A percentile compares a stretch with the other conserved stretches of the same genome.
These are phyloP conservation scores for Collichthys lucidus DNA, from an alignment of 2,113 vertebrate species.

Conservation along the genomic window DNA sequence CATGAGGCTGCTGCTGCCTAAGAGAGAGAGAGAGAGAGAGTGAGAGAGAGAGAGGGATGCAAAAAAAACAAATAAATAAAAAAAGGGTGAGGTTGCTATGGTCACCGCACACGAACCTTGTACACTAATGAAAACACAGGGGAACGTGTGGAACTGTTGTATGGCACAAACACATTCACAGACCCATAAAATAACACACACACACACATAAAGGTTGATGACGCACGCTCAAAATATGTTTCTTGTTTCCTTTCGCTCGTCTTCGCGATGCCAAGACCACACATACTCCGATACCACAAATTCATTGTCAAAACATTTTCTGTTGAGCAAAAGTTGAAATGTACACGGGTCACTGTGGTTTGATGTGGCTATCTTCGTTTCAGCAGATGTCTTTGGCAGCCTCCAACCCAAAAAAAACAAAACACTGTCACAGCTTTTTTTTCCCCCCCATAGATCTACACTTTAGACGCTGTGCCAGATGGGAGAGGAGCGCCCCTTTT, in stretches of 20 bases:
- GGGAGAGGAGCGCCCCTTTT: background rate
- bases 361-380: conserved; percentile 9
- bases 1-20: conserved; percentile 80
- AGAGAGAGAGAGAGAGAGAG: conserved; percentile 57
- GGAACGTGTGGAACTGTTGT: conserved; percentile 32
- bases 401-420: background rate
- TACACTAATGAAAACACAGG: conserved; percentile 70
- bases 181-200: background rate
- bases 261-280: conserved; percentile 16
- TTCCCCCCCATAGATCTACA: too few species aligned
- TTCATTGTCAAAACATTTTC: conserved; percentile 36
- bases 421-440: conserved; percentile 38
- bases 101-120: conserved; percentile 48
- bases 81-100: conserved; percentile 60
- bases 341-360: conserved; percentile 42
- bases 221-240: background rate
- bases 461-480: conserved; percentile 19
- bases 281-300: conserved; percentile 21
- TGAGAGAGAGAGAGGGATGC: background rate
- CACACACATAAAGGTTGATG: background rate
- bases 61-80: background rate
- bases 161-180: conserved; percentile 32
- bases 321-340: conserved; percentile 26
- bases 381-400: conserved; percentile 37
- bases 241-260: conserved; percentile 4